Percentiles rank a stretch among this genome's conserved stretches.
Conservation (phyloP, 2,113 vertebrate genomes). For the Dasyprocta punctata region DNA sequence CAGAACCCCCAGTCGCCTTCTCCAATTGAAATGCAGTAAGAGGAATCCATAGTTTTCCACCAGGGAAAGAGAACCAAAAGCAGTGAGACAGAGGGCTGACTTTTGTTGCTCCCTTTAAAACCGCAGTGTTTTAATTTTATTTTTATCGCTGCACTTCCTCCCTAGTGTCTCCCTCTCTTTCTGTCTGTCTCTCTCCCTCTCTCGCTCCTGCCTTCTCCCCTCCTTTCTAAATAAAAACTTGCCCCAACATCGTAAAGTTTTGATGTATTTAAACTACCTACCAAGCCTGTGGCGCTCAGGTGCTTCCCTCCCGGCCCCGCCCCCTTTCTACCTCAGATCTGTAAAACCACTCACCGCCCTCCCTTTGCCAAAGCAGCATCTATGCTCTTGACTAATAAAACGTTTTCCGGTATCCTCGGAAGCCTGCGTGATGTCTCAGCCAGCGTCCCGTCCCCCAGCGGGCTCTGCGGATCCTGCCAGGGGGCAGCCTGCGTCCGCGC, state of each 20-base stretch:
- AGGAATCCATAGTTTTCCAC: conserved; percentile 52
- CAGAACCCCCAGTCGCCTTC: neutral
- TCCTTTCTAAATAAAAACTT: conserved; percentile 80
- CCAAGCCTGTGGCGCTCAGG: conserved; percentile 81
- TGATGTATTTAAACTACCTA: conserved; percentile 90
- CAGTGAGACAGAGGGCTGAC: neutral
- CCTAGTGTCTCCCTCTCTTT: neutral
- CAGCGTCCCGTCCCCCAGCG: neutral
- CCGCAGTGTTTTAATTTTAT: conserved; percentile 22
- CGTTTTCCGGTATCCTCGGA: conserved; percentile 70
- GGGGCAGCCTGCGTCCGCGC: neutral
- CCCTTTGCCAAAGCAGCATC: conserved; percentile 82
- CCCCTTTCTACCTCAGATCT: conserved; percentile 89
- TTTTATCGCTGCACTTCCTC: conserved; percentile 68
- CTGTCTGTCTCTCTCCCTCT: neutral
- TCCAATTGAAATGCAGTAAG: conserved; percentile 64
- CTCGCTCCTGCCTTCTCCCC: neutral
- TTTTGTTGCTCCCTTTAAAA: neutral
- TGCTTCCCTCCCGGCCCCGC: neutral
- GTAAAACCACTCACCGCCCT: conserved; percentile 84
- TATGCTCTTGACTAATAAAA: conserved; percentile 85
- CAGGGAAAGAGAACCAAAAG: conserved; percentile 19
- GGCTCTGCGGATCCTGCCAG: neutral
- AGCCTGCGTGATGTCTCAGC: conserved; percentile 21
- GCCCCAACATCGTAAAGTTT: conserved; percentile 64